Base-by-base conservation (phyloP, 2,888 invertebrate genomes). In the Achlya flavicornis region DNA sequence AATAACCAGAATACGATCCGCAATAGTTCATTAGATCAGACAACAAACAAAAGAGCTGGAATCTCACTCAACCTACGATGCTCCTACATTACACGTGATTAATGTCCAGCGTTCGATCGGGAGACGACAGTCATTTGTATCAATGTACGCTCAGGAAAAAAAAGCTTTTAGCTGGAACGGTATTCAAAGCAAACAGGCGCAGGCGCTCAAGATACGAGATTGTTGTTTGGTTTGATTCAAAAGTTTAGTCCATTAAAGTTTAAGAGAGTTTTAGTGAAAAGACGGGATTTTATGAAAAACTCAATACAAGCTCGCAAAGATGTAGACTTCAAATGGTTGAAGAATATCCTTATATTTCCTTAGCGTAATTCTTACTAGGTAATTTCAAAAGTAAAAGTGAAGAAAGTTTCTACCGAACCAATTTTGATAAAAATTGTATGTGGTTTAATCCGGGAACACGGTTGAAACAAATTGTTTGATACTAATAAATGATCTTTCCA, bases 91-190 rank as follows among this genome's bases (percentile, higher is more conserved):
- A 69, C 79, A 61, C 79, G 81, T 90, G 91, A 93, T 91, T 89
- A 88, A 93, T 90, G 75, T 76, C 66, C 69, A 72, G 66, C 77
- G 85, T 85, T 87, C 88, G 82, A 89, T 84, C 69, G 76, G 67
- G 72, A 76, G 86, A 83, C 89, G 76, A 77, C 74, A 76, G 77
- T 85, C 90, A 88, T 93, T 92, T 90, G 86, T 93, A 89, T 92
- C 91, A 91, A 92, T 92, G 85, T 79, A 80, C 76, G 76, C 63
- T 67, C 76, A 76, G 75, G n/a, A n/a, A 85, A 87, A 90, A 91
- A 92, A 92, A 89, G 84, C 90, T 90, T 91, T 91, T 89, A 90
- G 81, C 84, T 83, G 69, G 80, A 86, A 80, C 78, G 11, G 83
- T 86, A 86, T 86, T 85, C 81, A 83, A 79, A 81, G 77, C 71